phyloP scores from a whole-genome alignment of 1,140 invertebrate genomes.

The Plectrocnemia conspersa region DNA sequence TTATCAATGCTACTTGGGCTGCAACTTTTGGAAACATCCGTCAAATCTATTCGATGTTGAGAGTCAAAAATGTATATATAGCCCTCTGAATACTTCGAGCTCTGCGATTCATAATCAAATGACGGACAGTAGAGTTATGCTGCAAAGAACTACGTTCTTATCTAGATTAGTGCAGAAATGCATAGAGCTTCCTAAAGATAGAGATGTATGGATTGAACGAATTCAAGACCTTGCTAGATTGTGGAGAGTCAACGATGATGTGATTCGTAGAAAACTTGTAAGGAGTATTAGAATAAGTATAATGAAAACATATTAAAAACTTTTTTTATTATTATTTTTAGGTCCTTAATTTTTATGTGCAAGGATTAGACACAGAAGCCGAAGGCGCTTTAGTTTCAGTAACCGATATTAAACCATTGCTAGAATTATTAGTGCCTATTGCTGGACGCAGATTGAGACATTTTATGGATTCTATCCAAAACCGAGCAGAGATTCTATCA shows the following conservation, averaged over 20 bases:
- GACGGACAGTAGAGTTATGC: constrained; percentile 54
- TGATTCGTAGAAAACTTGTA: constrained; percentile 68
- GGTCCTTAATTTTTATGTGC: constrained; percentile 69
- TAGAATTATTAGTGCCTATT: constrained; percentile 62
- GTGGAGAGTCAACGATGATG: constrained; percentile 75
- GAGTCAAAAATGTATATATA: constrained; percentile 37
- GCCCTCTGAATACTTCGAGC: constrained; percentile 38
- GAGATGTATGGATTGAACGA: constrained; percentile 62
- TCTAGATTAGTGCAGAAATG: constrained; percentile 57
- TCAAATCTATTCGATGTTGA: constrained; percentile 68
- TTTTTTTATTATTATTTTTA: constrained; percentile 23
- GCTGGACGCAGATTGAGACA: constrained; percentile 67
- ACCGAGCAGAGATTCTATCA: constrained; percentile 60
- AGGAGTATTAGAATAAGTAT: constrained; percentile 30
- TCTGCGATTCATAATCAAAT: constrained; percentile 50
- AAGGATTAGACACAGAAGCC: constrained; percentile 71
- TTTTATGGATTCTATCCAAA: constrained; percentile 54
- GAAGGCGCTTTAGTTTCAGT: constrained; percentile 67
- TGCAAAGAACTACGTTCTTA: constrained; percentile 61
- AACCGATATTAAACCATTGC: constrained; percentile 60
- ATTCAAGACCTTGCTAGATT: constrained; percentile 66
- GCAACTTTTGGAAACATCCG: constrained; percentile 70
- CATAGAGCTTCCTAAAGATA: constrained; percentile 52
- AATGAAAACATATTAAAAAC: not conserved
- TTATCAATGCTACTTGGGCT: constrained; percentile 71